Evolutionary conservation across 2,797 vertebrate genomes (phyloP).

Genomic region (Squalus acanthias): DNA sequence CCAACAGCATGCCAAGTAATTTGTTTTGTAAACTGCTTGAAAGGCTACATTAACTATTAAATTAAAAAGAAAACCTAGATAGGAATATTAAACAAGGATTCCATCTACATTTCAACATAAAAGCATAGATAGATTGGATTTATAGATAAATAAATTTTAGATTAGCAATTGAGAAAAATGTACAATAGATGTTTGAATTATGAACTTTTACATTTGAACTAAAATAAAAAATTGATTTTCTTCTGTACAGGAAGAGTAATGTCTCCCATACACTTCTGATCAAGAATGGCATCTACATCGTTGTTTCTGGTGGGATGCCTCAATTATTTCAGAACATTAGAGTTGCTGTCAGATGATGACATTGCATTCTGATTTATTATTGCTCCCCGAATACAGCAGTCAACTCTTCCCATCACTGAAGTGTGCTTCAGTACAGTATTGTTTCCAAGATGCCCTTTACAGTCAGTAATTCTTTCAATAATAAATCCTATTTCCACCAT

Average conservation of each 20-base stretch:
- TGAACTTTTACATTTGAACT: not conserved
- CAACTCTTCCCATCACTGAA: not conserved
- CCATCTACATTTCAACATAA: not conserved
- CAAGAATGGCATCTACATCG: not conserved
- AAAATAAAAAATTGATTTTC: not conserved
- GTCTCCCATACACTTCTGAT: not conserved
- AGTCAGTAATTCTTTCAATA: constrained; percentile 15
- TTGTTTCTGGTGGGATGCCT: not conserved
- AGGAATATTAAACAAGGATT: not conserved
- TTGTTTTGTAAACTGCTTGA: not conserved
- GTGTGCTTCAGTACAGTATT: not conserved
- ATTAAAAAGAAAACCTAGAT: not conserved
- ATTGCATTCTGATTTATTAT: not conserved
- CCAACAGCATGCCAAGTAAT: not conserved
- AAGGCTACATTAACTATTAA: not conserved
- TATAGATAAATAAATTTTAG: not conserved
- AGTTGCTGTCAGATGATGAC: not conserved
- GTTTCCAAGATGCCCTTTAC: not conserved
- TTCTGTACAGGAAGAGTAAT: not conserved
- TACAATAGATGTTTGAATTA: not conserved
- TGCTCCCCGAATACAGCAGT: not conserved
- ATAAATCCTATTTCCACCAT: not conserved
- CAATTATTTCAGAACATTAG: not conserved
- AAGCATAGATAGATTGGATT: not conserved
- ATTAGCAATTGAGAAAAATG: not conserved